These are phyloP conservation scores for Mormyrus iriodes DNA, from an alignment of 2,113 vertebrate genomes.

Conservation along the genomic window DNA sequence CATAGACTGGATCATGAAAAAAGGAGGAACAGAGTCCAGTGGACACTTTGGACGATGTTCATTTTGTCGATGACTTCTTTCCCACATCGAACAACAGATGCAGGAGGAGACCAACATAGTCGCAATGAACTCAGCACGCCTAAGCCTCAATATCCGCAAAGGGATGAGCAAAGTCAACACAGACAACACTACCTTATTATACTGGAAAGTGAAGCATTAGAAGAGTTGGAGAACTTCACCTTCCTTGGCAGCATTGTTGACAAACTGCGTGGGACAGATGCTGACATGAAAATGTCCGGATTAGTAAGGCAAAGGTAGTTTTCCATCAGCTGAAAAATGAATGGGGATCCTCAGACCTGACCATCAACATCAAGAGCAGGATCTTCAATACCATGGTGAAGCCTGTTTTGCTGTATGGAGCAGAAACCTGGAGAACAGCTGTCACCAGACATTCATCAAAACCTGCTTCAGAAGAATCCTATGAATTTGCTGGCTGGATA, in stretches of 20 bases:
- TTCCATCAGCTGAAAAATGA: background rate
- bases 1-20: slow-evolving; percentile 16
- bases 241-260: background rate
- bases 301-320: background rate
- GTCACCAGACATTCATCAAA: background rate
- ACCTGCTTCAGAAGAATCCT: background rate
- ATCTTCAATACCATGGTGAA: background rate
- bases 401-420: background rate
- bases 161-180: background rate
- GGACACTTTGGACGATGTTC: background rate
- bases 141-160: background rate
- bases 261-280: background rate
- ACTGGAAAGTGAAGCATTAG: background rate
- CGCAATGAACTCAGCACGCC: background rate
- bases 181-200: background rate
- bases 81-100: background rate
- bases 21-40: background rate
- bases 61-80: background rate
- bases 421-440: background rate
- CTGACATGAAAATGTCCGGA: background rate
- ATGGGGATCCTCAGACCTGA: background rate
- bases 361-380: background rate
- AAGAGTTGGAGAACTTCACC: background rate
- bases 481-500: background rate
- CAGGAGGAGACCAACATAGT: background rate